Conservation (phyloP, 2,797 vertebrate species). For the Macropodus opercularis region DNA sequence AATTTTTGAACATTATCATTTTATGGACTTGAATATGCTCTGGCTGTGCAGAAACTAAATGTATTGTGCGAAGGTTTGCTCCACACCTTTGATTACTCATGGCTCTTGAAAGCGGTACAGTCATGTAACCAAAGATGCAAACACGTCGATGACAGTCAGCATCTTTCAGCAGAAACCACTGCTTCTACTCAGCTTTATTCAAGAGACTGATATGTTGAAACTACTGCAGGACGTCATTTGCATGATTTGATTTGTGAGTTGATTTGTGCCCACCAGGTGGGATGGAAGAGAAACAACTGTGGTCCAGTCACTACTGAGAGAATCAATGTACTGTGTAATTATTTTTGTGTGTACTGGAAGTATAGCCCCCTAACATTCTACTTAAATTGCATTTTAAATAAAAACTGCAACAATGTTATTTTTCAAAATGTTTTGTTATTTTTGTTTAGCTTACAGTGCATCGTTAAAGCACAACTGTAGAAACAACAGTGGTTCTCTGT, state of each 20-base stretch:
- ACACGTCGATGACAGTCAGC: conserved; percentile 1
- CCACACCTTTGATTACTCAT: neutral
- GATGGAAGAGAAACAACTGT: conserved; percentile 20
- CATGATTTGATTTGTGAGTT: conserved; percentile 45
- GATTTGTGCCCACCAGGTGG: conserved; percentile 35
- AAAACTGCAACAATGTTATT: neutral
- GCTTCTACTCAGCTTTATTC: conserved; percentile 16
- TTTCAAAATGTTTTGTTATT: too few species aligned
- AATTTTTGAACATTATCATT: neutral
- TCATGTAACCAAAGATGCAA: neutral
- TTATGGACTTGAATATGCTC: neutral
- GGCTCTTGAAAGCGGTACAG: neutral
- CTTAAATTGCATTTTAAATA: neutral
- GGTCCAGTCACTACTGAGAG: conserved; percentile 12
- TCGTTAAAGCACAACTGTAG: too few species aligned
- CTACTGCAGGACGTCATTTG: conserved; percentile 33
- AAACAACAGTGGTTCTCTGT: too few species aligned
- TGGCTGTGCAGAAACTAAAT: neutral
- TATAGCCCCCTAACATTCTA: neutral
- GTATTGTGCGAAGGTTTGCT: neutral
- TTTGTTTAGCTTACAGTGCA: too few species aligned
- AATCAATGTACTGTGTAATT: conserved; percentile 32
- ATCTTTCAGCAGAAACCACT: neutral
- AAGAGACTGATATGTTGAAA: conserved; percentile 2
- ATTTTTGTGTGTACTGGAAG: neutral